Evolutionary conservation across 2,113 vertebrate species (phyloP), one percentile per base, ranked within the genome.

Genomic region (Cebus imitator): DNA sequence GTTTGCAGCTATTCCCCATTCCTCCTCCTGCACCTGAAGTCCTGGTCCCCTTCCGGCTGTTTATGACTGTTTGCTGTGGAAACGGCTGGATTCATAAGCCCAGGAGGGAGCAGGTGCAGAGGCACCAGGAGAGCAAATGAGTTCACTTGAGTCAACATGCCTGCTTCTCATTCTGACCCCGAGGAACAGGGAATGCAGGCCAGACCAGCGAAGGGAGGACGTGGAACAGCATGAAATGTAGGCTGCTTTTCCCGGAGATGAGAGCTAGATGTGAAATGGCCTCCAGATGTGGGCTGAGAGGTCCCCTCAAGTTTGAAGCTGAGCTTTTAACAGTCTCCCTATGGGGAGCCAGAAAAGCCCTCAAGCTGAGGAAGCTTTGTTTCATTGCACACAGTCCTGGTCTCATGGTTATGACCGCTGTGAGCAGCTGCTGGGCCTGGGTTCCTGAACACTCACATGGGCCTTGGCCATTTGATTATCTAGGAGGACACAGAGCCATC

Each of bases 1-100:
- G 30, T 48, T 45, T 32, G 80, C 50, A 57, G 64, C 68, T 68
- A 18, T 43, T 92, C 78, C 80, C 72, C 1, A 2, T 40, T 11
- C 70, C n/a, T 45, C 52, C 72, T 23, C 12, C 91, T 68, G 83
- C 97, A 78, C 96, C 96, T 94, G 95, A 95, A 83, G 88, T 86
- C 80, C 81, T 0, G 23, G 55, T 35, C 61, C 88, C 78, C 52
- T 97, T 88, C 86, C 8, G 23, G 68, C 95, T 52, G 11, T 96
- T 97, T 84, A 84, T 4, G 73, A 84, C 85, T 97, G 17, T 94
- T 98, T 98, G 98, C 96, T 95, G 97, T 97, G 97, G 98, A 97
- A 90, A 97, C 80, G 21, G 55, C 48, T 76, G 79, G 57, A 61
- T 73, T 87, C 57, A 1, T 0, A 23, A 23, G 91, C 73, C 92